Conservation (phyloP, 2,113 vertebrate genomes). For the Rallus limicola region DNA sequence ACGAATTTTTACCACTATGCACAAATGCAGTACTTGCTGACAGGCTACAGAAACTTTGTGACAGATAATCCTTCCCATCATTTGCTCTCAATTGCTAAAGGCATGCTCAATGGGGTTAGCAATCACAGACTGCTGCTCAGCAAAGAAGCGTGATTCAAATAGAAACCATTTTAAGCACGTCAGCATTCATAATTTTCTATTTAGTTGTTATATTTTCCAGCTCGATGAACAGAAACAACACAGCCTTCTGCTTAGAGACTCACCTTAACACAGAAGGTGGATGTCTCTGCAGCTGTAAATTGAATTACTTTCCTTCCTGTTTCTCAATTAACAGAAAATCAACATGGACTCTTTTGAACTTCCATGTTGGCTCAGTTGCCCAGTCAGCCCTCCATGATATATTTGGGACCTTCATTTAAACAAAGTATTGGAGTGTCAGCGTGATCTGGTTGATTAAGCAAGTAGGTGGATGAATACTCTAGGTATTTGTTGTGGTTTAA, state of each 20-base stretch:
- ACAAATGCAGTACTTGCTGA: not conserved
- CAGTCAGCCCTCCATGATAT: not conserved
- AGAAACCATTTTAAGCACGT: not conserved
- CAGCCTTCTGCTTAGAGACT: not conserved
- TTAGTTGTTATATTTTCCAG: conserved; percentile 9
- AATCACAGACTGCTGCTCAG: not conserved
- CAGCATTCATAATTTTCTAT: not conserved
- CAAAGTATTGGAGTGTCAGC: not conserved
- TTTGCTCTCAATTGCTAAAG: not conserved
- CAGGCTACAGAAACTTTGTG: not conserved
- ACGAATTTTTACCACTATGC: not conserved
- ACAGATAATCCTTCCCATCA: not conserved
- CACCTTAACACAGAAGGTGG: not conserved
- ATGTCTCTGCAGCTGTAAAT: not conserved
- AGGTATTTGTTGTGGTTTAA: not conserved
- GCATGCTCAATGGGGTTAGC: not conserved
- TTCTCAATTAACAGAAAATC: not conserved
- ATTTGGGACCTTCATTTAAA: not conserved
- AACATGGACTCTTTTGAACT: not conserved
- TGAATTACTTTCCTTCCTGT: not conserved
- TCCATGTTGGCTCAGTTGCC: not conserved
- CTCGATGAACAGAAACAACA: not conserved
- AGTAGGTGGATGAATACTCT: not conserved
- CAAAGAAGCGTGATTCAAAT: not conserved
- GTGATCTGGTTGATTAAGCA: not conserved